Percentiles rank a stretch among this genome's conserved stretches.
phyloP scores from a whole-genome alignment of 2,888 invertebrate species.

The Sepioteuthis lessoniana region DNA sequence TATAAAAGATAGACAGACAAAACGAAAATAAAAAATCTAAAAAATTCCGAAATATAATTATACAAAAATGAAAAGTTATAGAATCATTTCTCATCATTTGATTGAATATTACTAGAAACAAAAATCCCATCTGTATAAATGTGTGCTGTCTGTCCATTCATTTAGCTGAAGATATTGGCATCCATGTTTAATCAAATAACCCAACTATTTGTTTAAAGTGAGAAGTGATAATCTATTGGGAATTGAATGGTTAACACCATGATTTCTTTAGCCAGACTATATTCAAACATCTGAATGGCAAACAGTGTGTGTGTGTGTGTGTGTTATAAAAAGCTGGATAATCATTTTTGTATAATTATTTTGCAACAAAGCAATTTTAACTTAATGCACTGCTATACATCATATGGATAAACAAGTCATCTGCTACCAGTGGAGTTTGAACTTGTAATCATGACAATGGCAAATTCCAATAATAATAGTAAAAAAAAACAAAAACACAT shows the following conservation, averaged over 20 bases:
- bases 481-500: too few species aligned
- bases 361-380: background rate
- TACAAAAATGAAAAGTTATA: background rate
- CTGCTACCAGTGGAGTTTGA: background rate
- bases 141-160: background rate
- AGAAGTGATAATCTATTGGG: background rate
- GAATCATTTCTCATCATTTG: background rate
- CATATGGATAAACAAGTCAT: background rate
- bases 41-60: background rate
- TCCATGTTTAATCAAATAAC: background rate
- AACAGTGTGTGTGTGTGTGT: background rate
- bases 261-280: background rate
- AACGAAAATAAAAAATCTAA: background rate
- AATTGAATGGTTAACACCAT: background rate
- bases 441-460: background rate
- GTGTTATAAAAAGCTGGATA: background rate
- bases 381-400: background rate
- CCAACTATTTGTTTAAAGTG: background rate
- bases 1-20: background rate
- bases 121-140: background rate
- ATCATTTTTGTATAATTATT: background rate
- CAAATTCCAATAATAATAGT: background rate
- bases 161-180: background rate
- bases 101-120: background rate
- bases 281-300: background rate